phyloP scores from a whole-genome alignment of 1,140 invertebrate genomes.

The Stegodyphus dumicola region DNA sequence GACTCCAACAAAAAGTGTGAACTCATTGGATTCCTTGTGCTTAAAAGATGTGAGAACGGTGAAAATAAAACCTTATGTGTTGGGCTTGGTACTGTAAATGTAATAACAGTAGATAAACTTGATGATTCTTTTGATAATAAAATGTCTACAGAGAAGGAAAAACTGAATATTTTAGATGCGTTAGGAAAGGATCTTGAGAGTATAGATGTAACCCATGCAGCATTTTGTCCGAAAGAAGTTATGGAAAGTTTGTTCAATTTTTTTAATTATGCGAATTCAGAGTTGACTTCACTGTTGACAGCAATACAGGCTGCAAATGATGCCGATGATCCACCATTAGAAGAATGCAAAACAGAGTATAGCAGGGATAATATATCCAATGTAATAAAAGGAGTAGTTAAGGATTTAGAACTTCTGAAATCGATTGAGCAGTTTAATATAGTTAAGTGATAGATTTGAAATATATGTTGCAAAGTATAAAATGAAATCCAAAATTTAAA shows the following conservation, averaged over 20 bases:
- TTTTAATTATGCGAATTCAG: background rate
- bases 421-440: background rate
- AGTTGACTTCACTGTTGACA: background rate
- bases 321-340: background rate
- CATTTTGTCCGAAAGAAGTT: background rate
- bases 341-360: background rate
- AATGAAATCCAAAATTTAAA: no score
- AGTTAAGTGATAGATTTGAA: no score
- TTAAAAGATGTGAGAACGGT: background rate
- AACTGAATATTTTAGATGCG: no score
- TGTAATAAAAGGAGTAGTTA: background rate
- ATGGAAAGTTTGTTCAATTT: background rate
- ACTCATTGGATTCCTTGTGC: background rate
- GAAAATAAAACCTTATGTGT: background rate
- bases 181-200: background rate
- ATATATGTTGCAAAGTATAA: no score
- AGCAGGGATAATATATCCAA: background rate
- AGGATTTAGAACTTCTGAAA: background rate
- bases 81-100: background rate
- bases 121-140: background rate
- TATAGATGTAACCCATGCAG: background rate
- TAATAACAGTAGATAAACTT: background rate
- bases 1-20: background rate
- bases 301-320: background rate
- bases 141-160: background rate